phyloP scores from a whole-genome alignment of 1,140 invertebrate species.

The Trachymyrmex cornetzi region DNA sequence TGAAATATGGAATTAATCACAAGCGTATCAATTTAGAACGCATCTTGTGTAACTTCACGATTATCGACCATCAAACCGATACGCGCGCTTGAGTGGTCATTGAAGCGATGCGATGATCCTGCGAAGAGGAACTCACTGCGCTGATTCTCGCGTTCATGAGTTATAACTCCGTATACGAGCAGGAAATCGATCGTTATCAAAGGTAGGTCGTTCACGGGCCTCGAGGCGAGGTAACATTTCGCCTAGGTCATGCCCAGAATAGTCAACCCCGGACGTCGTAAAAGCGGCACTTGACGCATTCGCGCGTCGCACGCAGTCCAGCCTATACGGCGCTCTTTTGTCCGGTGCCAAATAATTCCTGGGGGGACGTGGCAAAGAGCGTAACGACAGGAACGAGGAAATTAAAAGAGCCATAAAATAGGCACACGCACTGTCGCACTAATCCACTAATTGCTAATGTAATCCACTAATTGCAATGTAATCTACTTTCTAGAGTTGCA shows the following conservation, averaged over 20 bases:
- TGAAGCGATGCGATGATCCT: slow-evolving; percentile 28
- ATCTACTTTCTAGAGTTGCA: not conserved
- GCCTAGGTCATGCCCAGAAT: slow-evolving; percentile 66
- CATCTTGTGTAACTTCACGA: slow-evolving; percentile 30
- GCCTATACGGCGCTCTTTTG: not conserved
- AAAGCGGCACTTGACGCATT: slow-evolving; percentile 8
- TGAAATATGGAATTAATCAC: slow-evolving; percentile 38
- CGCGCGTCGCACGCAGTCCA: not conserved
- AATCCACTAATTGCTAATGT: slow-evolving; percentile 13
- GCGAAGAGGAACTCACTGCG: not conserved
- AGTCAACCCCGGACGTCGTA: slow-evolving; percentile 55
- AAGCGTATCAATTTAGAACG: slow-evolving; percentile 32
- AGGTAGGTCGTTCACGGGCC: slow-evolving; percentile 21
- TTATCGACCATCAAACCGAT: slow-evolving; percentile 36
- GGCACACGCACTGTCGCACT: not conserved
- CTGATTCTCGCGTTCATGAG: slow-evolving; percentile 43
- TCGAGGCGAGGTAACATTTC: slow-evolving; percentile 56
- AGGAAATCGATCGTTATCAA: slow-evolving; percentile 62
- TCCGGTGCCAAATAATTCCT: not conserved
- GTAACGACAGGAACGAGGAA: not conserved
- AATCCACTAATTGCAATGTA: not conserved
- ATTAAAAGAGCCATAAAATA: not conserved
- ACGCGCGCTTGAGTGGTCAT: slow-evolving; percentile 30
- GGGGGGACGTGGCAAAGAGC: not conserved
- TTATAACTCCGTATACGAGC: slow-evolving; percentile 27